Base-by-base conservation (phyloP, 2,888 invertebrate genomes). In the Caenorhabditis sp. region DNA sequence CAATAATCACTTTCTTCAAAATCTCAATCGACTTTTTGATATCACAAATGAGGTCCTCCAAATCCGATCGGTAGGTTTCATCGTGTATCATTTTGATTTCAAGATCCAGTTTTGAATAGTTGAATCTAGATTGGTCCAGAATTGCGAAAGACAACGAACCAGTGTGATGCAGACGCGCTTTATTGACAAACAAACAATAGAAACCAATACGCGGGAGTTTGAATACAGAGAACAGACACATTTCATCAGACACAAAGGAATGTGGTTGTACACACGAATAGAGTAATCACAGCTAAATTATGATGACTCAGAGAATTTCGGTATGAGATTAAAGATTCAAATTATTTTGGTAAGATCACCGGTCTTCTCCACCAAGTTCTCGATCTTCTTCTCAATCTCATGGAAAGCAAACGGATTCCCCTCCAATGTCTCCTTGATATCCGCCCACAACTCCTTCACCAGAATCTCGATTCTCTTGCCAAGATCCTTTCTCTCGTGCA, bases 371-470 rank as follows among this genome's bases (percentile, higher is more conserved):
- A 66, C 66, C 22, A 66, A 44, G 12, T n/a, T 31, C 14, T 51
- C 66, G 14, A 66, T 66, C 31, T 28, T 31, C 5, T 7, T 49
- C 22, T 66, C 66, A 49, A 66, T 51, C 19, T 66, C 35, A 7
- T 19, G 31, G 49, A 66, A 51, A 19, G 31, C 66, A 16, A 35
- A 28, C 19, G 31, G 49, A 35, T 49, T 66, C 35, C 66, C 66
- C n/a, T 66, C 66, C 14, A 49, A 31, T 19, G 51, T 51, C 6
- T 51, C 66, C 22, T 51, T 66, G 49, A 51, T 66, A 19, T 49
- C 51, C 31, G 19, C 51, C 66, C 66, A 66, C 24, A 66, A 66
- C 1, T 31, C 28, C n/a, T 51, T 51, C 19, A 66, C 66, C 14
- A 66, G 16, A 22, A 7, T 1, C 14, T 49, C 5, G 2, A 66